These are phyloP conservation scores for Diachasma alloeum DNA, from an alignment of 1,140 invertebrate genomes.

Conservation along the genomic window DNA sequence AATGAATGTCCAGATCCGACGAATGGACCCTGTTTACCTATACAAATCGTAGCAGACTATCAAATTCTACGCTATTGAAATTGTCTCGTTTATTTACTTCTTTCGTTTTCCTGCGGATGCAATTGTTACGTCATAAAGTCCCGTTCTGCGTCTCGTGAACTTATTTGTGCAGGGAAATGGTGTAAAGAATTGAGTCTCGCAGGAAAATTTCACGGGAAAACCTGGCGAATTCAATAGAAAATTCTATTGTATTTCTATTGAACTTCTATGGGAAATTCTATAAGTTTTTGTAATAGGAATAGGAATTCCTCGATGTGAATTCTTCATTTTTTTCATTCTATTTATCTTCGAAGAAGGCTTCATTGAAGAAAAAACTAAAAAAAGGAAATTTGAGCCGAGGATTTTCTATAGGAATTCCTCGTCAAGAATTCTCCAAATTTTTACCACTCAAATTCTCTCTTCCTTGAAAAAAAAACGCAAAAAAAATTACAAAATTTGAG, in stretches of 20 bases:
- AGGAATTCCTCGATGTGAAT: too few relatives aligned
- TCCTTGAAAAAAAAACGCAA: too few relatives aligned
- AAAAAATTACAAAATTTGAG: too few relatives aligned
- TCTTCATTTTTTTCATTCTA: too few relatives aligned
- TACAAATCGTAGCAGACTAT: constrained; percentile 28
- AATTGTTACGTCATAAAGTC: not conserved
- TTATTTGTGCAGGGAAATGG: not conserved
- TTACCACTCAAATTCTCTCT: too few relatives aligned
- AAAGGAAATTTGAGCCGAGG: too few relatives aligned
- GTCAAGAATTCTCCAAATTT: too few relatives aligned
- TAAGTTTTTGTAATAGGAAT: too few relatives aligned
- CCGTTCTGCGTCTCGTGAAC: not conserved
- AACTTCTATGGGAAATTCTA: too few relatives aligned
- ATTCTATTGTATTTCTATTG: not conserved
- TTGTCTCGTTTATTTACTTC: constrained; percentile 3
- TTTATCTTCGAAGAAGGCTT: too few relatives aligned
- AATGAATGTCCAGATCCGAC: not conserved
- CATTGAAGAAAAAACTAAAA: too few relatives aligned
- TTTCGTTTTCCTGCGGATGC: not conserved
- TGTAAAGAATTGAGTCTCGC: not conserved
- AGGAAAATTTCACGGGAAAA: not conserved
- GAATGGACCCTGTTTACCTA: constrained; percentile 31
- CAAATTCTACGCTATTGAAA: not conserved
- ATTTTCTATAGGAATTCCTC: too few relatives aligned
- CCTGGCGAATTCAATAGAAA: not conserved